These are phyloP conservation scores for Drosophila funebris DNA, from an alignment of 1,140 invertebrate species.

Conservation along the genomic window DNA sequence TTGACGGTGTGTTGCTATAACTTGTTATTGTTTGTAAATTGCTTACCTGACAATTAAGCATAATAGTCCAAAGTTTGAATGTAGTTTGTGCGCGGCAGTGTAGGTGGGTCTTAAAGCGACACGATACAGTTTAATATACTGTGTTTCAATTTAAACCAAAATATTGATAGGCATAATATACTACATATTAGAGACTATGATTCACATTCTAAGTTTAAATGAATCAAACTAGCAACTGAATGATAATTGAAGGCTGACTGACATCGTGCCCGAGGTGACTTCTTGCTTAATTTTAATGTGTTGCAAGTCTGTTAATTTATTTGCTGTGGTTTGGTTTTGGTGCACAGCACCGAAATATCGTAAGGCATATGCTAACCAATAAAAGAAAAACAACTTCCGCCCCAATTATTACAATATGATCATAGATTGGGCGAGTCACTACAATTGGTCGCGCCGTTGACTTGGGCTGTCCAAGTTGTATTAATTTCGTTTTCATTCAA, in stretches of 20 bases:
- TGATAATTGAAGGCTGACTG: not conserved
- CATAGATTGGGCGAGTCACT: slow-evolving; percentile 24
- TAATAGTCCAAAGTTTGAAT: not conserved
- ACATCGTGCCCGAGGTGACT: slow-evolving; percentile 11
- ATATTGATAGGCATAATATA: not conserved
- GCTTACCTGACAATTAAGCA: slow-evolving; percentile 34
- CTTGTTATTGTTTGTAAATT: slow-evolving; percentile 29
- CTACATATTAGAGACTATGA: not conserved
- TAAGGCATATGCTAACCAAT: slow-evolving; percentile 4
- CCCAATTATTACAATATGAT: slow-evolving; percentile 17
- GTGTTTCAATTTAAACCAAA: not conserved
- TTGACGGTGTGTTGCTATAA: slow-evolving; percentile 17
- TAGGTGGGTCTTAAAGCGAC: slow-evolving; percentile 14
- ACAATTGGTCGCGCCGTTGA: slow-evolving; percentile 9
- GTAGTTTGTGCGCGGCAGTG: not conserved
- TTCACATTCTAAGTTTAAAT: slow-evolving; percentile 13
- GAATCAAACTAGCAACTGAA: not conserved
- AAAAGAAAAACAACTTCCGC: slow-evolving; percentile 23
- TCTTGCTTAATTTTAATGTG: slow-evolving; percentile 21
- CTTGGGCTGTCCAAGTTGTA: slow-evolving; percentile 19
- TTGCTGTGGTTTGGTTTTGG: slow-evolving; percentile 7
- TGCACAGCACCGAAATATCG: slow-evolving; percentile 6
- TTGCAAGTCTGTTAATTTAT: slow-evolving; percentile 30
- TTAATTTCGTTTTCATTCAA: slow-evolving; percentile 13
- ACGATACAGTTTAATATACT: not conserved